phyloP scores from a whole-genome alignment of 2,113 vertebrate species.

The Parus major region DNA sequence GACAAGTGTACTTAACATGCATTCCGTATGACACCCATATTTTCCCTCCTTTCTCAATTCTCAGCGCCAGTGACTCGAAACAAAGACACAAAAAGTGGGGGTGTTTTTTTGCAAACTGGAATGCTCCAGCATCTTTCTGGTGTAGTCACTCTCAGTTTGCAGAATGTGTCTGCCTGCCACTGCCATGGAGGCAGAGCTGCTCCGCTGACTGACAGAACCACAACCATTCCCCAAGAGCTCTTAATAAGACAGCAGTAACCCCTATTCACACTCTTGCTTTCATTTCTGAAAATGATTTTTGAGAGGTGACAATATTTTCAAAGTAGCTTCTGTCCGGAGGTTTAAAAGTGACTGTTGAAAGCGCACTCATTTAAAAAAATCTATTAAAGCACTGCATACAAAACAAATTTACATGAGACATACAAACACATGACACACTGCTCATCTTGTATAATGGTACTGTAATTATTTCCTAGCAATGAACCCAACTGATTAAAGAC shows the following conservation, averaged over 20 bases:
- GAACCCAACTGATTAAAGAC: background rate
- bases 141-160: background rate
- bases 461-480: background rate
- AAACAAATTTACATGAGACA: background rate
- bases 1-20: background rate
- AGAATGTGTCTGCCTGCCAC: background rate
- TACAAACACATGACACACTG: background rate
- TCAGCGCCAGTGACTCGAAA: background rate
- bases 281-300: background rate
- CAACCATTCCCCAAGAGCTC: background rate
- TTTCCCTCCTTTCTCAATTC: background rate
- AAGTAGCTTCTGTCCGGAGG: background rate
- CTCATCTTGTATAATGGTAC: background rate
- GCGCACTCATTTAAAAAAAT: background rate
- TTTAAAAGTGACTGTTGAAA: background rate
- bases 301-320: background rate
- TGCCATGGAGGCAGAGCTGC: conserved; percentile 33
- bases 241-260: background rate
- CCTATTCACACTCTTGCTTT: background rate
- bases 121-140: background rate
- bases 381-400: background rate
- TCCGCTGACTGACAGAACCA: conserved; percentile 24
- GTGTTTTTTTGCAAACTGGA: background rate
- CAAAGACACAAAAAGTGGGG: background rate
- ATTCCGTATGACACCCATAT: background rate